phyloP scores from a whole-genome alignment of 2,888 invertebrate genomes.

The Creontiades dilutus region DNA sequence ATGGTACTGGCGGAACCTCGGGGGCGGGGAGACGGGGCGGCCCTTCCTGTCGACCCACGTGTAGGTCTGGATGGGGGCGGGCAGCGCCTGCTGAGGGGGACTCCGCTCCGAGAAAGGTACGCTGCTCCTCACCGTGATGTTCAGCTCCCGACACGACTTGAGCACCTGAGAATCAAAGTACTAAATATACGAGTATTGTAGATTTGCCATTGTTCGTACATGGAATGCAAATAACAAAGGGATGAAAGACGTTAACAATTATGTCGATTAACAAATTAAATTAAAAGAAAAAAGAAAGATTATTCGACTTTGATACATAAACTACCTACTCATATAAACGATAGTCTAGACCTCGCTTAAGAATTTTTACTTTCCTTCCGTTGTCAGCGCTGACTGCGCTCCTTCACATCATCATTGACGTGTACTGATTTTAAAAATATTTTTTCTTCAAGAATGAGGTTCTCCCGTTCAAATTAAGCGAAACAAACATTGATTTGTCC shows the following conservation, averaged over 20 bases:
- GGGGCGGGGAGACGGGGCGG: slow-evolving; percentile 91
- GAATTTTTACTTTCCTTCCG: no score
- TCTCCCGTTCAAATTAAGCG: no score
- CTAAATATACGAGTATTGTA: slow-evolving; percentile 38
- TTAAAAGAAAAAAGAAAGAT: no score
- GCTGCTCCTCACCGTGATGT: slow-evolving; percentile 92
- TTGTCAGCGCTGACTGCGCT: no score
- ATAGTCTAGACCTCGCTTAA: no score
- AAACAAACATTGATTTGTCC: no score
- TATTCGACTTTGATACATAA: no score
- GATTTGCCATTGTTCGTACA: slow-evolving; percentile 34
- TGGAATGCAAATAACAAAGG: background rate
- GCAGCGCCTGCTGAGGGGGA: slow-evolving; percentile 78
- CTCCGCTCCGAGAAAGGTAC: slow-evolving; percentile 82
- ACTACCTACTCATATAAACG: no score
- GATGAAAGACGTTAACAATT: background rate
- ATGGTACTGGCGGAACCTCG: slow-evolving; percentile 81
- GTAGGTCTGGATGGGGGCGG: slow-evolving; percentile 80
- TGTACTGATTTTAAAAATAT: no score
- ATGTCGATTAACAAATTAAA: background rate
- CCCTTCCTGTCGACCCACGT: slow-evolving; percentile 97
- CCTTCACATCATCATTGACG: no score
- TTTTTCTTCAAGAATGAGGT: no score
- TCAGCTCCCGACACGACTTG: slow-evolving; percentile 91
- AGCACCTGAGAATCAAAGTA: slow-evolving; percentile 85